phyloP scores from a whole-genome alignment of 2,888 invertebrate species.

The Brenthis hecate region DNA sequence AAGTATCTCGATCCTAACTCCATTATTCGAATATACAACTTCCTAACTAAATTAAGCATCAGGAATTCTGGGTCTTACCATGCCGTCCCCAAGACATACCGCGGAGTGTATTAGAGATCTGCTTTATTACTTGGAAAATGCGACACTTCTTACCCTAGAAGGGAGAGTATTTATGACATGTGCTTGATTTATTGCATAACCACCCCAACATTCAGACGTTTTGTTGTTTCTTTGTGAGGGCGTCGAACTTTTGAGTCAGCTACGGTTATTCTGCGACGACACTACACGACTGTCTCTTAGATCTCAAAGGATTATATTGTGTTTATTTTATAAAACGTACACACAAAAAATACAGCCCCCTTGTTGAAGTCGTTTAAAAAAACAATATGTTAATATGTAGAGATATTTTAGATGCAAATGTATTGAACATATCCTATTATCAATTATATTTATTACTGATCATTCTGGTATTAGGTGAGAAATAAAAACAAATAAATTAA shows the following conservation, averaged over 20 bases:
- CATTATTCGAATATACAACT: constrained; percentile 52
- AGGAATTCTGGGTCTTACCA: constrained; percentile 45
- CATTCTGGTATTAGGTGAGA: too few relatives aligned
- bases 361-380: too few relatives aligned
- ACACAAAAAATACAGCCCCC: too few relatives aligned
- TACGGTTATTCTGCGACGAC: constrained; percentile 6
- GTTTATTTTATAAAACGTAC: not conserved
- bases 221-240: constrained; percentile 60
- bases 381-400: too few relatives aligned
- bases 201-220: constrained; percentile 56
- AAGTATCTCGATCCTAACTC: constrained; percentile 30
- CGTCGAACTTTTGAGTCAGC: constrained; percentile 49
- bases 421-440: too few relatives aligned
- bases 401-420: too few relatives aligned
- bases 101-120: constrained; percentile 56
- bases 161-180: constrained; percentile 64
- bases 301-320: constrained; percentile 21
- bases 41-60: constrained; percentile 56
- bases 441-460: too few relatives aligned
- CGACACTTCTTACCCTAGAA: constrained; percentile 62
- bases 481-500: too few relatives aligned
- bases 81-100: constrained; percentile 41
- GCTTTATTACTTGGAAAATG: constrained; percentile 68
- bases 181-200: constrained; percentile 61
- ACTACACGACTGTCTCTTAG: constrained; percentile 12